phyloP scores from a whole-genome alignment of 2,888 invertebrate genomes.

The Temnothorax rugatulus region DNA sequence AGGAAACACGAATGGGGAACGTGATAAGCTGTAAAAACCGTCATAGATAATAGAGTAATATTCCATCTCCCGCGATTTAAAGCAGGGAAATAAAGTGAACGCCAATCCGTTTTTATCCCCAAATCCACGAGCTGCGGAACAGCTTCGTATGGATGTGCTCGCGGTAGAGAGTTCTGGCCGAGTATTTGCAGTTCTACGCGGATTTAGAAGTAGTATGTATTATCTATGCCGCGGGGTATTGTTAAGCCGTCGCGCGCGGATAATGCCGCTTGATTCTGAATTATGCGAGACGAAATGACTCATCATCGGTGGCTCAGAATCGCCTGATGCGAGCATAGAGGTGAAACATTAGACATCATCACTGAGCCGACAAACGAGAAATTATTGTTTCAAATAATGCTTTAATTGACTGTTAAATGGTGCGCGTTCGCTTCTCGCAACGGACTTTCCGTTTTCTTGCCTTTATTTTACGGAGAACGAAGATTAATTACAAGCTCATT shows the following conservation, averaged over 20 bases:
- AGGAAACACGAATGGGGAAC: slow-evolving; percentile 19
- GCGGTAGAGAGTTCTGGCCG: not conserved
- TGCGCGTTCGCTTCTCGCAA: not conserved
- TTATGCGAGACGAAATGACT: slow-evolving; percentile 25
- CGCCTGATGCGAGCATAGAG: not conserved
- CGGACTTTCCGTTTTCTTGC: not conserved
- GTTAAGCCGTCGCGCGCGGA: slow-evolving; percentile 39
- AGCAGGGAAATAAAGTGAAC: slow-evolving; percentile 32
- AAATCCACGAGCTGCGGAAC: slow-evolving; percentile 32
- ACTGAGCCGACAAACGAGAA: slow-evolving; percentile 13
- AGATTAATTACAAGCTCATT: slow-evolving; percentile 31
- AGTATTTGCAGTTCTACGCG: slow-evolving; percentile 26
- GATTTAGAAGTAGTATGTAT: slow-evolving; percentile 41
- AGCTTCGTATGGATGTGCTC: slow-evolving; percentile 28
- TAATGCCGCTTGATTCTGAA: slow-evolving; percentile 43
- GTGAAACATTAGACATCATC: slow-evolving; percentile 4
- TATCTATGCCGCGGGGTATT: slow-evolving; percentile 35
- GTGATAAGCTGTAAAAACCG: slow-evolving; percentile 50
- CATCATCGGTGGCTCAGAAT: slow-evolving; percentile 20
- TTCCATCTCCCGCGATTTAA: slow-evolving; percentile 34
- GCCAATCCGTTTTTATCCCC: slow-evolving; percentile 51
- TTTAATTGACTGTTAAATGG: slow-evolving; percentile 34
- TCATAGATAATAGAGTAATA: slow-evolving; percentile 52
- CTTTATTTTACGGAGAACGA: not conserved
- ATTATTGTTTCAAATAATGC: slow-evolving; percentile 25